Evolutionary conservation across 2,797 vertebrate genomes (phyloP).

Genomic region (Mionectes olivaceus): DNA sequence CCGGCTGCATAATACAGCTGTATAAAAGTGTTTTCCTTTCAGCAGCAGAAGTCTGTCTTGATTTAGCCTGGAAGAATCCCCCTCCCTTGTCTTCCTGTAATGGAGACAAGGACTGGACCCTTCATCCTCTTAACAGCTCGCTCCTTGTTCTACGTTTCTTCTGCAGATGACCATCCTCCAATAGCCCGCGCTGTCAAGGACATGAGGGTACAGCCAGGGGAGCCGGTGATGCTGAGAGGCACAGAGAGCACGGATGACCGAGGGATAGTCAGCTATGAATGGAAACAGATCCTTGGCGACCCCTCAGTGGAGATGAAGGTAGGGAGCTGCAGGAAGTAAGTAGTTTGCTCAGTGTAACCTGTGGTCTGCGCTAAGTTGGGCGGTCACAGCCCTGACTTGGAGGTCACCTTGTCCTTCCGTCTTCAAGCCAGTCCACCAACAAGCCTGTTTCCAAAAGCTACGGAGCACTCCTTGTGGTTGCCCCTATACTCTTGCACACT

Average conservation of each 20-base stretch:
- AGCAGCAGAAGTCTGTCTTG: not conserved
- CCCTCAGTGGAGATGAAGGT: conserved; percentile 81
- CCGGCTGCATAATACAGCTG: not conserved
- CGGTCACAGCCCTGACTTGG: not conserved
- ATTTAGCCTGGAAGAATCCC: not conserved
- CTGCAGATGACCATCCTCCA: conserved; percentile 79
- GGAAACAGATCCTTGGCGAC: conserved; percentile 80
- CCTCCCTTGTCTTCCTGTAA: not conserved
- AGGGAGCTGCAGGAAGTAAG: not conserved
- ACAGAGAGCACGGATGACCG: conserved; percentile 83
- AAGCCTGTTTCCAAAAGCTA: not conserved
- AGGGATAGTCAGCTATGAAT: conserved; percentile 75
- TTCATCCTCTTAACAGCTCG: not conserved
- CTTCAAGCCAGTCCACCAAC: not conserved
- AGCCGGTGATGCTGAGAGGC: conserved; percentile 83
- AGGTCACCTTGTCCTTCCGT: not conserved
- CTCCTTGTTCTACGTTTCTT: not conserved
- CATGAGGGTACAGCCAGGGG: conserved; percentile 87
- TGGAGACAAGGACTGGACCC: not conserved
- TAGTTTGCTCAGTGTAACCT: not conserved
- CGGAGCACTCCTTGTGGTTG: not conserved
- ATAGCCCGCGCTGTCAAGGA: conserved; percentile 81
- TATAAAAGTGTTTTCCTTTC: not conserved
- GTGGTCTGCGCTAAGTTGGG: not conserved
- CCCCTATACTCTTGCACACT: not conserved